phyloP scores from a whole-genome alignment of 1,140 invertebrate genomes.

The Bombus ignitus region DNA sequence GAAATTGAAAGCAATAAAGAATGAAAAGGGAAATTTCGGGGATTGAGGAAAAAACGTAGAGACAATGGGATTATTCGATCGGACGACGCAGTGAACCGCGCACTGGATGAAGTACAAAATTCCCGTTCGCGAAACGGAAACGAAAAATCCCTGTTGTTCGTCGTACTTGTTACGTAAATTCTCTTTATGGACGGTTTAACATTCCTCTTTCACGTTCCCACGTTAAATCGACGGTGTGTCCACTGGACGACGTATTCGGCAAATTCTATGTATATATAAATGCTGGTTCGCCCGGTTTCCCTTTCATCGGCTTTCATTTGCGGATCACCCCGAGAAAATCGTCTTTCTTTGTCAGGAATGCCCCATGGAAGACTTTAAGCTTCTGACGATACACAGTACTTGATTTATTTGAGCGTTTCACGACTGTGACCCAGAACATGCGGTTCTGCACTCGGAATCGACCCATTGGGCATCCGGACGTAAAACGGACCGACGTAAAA shows the following conservation, averaged over 20 bases:
- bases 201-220: constrained; percentile 54
- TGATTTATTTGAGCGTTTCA: constrained; percentile 71
- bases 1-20: background rate
- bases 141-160: constrained; percentile 52
- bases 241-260: constrained; percentile 18
- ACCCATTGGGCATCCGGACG: constrained; percentile 11
- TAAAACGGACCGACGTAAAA: constrained; percentile 4
- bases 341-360: constrained; percentile 61
- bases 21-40: background rate
- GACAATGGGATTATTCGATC: constrained; percentile 28
- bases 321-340: constrained; percentile 62
- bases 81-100: constrained; percentile 30
- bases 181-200: constrained; percentile 55
- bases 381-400: constrained; percentile 59
- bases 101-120: constrained; percentile 44
- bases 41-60: background rate
- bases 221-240: constrained; percentile 36
- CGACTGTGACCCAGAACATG: constrained; percentile 57
- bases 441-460: background rate
- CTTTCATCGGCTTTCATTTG: constrained; percentile 6
- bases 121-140: constrained; percentile 47
- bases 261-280: background rate
- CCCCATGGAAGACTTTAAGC: constrained; percentile 67
- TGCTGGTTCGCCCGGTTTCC: constrained; percentile 1
- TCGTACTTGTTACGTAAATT: constrained; percentile 52